A percentile compares a stretch with the other conserved stretches of the same genome.
These are phyloP conservation scores for Momotus momota DNA, from an alignment of 2,797 vertebrate genomes.

Conservation along the genomic window DNA sequence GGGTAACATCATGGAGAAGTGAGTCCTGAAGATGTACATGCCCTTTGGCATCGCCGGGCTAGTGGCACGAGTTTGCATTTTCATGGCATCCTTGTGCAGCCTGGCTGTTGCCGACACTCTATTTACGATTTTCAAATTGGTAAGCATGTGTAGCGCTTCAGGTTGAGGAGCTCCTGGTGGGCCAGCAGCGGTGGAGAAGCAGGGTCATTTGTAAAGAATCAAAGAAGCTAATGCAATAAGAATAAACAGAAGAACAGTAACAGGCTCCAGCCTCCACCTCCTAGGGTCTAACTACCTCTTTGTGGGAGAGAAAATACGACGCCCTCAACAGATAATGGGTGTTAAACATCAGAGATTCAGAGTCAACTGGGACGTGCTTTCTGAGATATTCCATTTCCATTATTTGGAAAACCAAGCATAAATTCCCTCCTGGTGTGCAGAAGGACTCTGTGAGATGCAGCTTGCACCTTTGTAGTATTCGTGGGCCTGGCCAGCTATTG, in stretches of 20 bases:
- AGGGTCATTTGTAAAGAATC: neutral
- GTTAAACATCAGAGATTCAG: neutral
- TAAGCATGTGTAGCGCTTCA: neutral
- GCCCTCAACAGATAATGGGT: neutral
- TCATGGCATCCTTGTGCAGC: neutral
- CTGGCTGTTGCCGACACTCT: neutral
- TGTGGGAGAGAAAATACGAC: neutral
- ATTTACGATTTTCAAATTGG: neutral
- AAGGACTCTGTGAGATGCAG: neutral
- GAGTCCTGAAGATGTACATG: neutral
- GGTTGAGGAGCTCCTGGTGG: neutral
- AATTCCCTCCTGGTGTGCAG: neutral
- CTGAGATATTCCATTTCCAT: neutral
- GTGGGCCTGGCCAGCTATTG: neutral
- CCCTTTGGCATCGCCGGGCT: neutral
- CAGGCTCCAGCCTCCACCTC: neutral
- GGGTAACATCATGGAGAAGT: neutral
- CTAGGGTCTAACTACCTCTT: neutral
- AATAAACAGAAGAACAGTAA: neutral
- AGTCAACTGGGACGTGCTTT: neutral
- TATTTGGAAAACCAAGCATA: neutral
- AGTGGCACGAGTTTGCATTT: fast-evolving
- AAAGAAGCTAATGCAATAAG: neutral
- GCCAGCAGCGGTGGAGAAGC: neutral
- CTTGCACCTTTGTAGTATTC: neutral